Evolutionary conservation across 2,113 vertebrate species (phyloP), one percentile per base, ranked within the genome.

Genomic region (Cryptotis parvus): DNA sequence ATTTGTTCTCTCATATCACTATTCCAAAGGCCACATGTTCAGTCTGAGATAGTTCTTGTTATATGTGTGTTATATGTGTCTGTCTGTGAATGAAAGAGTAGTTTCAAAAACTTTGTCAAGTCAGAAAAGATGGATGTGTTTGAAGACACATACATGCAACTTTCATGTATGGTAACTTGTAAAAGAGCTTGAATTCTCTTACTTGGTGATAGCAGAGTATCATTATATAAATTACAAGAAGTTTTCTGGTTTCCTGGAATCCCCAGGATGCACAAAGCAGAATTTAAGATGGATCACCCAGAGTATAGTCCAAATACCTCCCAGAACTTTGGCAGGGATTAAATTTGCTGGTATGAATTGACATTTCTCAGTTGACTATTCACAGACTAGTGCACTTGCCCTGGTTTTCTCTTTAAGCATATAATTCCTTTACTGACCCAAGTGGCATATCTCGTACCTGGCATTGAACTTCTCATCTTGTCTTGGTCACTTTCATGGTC

Each of bases 401-500:
- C 26, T 41, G 22, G 2, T 43, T 78, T 76, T 82, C 15, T 55
- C 69, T 87, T 82, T 78, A 74, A 43, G 31, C 65, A 43, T 11
- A 9, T 69, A 58, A 70, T 49, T 89, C 29, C n/a, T n/a, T n/a
- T n/a, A n/a, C n/a, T 22, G 24, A 78, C 22, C 55, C 31, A 68
- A 69, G 0, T 20, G 66, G 55, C 91, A 20, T 35, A 41, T 84
- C 35, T 45, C 14, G 0, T 20, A 6, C 10, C 78, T 77, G 4
- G 39, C 74, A 33, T 79, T 77, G 76, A 49, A 69, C 73, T 69
- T 31, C 3, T 49, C 33, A 18, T 0, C 84, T 91, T 91, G 29
- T 58, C 39, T 52, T 90, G 55, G 89, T 69, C 8, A 65, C 82
- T 94, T 80, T 65, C 82, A 52, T 87, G 80, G 61, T 88, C 0